Evolutionary conservation across 35 echinoderm and acorn worm genomes (phyloP).

Genomic region (Patiria miniata): DNA sequence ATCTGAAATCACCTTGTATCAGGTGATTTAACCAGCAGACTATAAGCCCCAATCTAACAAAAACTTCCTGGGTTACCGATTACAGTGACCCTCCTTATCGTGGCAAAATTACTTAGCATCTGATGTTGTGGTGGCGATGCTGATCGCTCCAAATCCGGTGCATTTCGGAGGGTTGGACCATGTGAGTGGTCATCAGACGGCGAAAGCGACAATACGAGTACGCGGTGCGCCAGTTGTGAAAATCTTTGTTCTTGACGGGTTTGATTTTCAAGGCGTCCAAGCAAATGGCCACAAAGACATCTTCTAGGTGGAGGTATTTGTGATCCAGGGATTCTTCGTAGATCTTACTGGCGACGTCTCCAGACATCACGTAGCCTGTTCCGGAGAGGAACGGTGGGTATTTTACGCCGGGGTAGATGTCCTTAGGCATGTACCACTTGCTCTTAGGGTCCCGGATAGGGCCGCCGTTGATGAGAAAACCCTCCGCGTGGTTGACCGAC

Average conservation of each 20-base stretch:
- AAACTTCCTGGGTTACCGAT: no score
- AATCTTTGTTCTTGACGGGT: slow-evolving; percentile 74
- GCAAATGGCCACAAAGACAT: slow-evolving; percentile 83
- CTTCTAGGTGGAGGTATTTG: slow-evolving; percentile 85
- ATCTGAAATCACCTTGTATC: no score
- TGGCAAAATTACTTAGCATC: slow-evolving; percentile 2
- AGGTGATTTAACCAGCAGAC: no score
- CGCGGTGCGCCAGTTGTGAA: slow-evolving; percentile 91
- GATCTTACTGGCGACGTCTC: slow-evolving; percentile 62
- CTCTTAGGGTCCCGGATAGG: slow-evolving; percentile 97
- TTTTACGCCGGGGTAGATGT: slow-evolving; percentile 73
- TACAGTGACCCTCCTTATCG: no score
- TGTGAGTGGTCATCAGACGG: slow-evolving; percentile 88
- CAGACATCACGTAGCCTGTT: slow-evolving; percentile 89
- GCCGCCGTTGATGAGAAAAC: slow-evolving; percentile 78
- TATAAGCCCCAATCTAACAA: no score
- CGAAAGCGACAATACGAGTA: slow-evolving; percentile 90
- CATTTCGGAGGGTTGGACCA: slow-evolving; percentile 93
- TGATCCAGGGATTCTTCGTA: slow-evolving; percentile 74
- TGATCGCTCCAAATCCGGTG: slow-evolving; percentile 90
- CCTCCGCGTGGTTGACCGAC: slow-evolving; percentile 54
- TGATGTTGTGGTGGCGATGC: slow-evolving; percentile 40
- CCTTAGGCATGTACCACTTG: slow-evolving; percentile 97
- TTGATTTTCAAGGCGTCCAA: slow-evolving; percentile 70
- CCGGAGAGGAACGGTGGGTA: slow-evolving; percentile 96